phyloP scores from a whole-genome alignment of 1,140 invertebrate species.

The Conus betulinus region DNA sequence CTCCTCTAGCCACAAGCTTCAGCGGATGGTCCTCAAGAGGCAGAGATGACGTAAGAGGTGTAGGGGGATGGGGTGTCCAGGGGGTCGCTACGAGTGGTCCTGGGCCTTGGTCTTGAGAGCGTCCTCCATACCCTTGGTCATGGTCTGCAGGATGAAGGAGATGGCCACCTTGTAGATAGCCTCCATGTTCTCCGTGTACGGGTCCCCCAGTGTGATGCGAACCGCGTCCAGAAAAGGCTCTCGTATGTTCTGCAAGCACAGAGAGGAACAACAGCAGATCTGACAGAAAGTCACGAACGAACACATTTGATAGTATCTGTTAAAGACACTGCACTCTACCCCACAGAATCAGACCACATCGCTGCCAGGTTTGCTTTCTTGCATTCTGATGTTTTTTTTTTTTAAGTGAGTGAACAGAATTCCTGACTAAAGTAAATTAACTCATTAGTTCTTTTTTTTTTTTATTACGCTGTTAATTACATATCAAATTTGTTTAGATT shows the following conservation, averaged over 20 bases:
- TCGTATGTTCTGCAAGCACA: constrained; percentile 82
- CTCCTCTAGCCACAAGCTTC: too few relatives aligned
- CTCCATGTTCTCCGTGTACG: constrained; percentile 93
- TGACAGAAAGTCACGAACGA: neutral
- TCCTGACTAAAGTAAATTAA: too few relatives aligned
- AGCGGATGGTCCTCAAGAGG: too few relatives aligned
- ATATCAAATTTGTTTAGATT: too few relatives aligned
- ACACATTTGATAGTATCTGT: neutral
- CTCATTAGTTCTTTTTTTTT: too few relatives aligned
- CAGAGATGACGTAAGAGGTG: too few relatives aligned
- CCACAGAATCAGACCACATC: too few relatives aligned
- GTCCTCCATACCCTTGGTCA: constrained; percentile 80
- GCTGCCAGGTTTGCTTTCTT: neutral
- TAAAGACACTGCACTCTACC: neutral
- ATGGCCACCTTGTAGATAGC: constrained; percentile 93
- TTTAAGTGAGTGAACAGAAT: too few relatives aligned
- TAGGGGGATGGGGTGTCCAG: neutral
- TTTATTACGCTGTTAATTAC: too few relatives aligned
- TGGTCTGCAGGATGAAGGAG: constrained; percentile 91
- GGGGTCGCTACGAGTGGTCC: neutral
- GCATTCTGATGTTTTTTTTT: neutral
- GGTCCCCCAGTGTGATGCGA: constrained; percentile 88
- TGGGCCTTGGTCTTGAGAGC: neutral
- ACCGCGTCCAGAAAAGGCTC: constrained; percentile 81
- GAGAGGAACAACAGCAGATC: constrained; percentile 11